Base-by-base conservation (phyloP, 2,113 vertebrate genomes). In the Crotalus tigris region DNA sequence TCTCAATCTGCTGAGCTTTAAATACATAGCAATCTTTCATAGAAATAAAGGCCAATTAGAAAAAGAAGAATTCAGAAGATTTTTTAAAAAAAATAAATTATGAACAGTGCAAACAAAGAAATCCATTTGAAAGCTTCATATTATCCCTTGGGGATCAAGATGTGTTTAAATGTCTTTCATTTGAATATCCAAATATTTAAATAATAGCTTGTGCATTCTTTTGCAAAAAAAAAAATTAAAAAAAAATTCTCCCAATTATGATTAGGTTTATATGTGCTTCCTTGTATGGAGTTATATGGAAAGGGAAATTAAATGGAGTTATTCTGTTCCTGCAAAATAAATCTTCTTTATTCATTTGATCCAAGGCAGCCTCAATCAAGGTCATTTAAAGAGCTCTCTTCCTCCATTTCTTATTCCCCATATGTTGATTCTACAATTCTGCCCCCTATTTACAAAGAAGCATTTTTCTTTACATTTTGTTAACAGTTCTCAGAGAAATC, bases 301-400 rank as follows among this genome's bases (percentile, higher is more conserved):
- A 1, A n/a, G 29, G 61, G 61, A 69, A n/a, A n/a, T n/a, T 69
- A 69, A 69, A 69, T 69, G 29, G 4, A 5, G 29, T 93, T 0
- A 0, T 96, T 95, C 96, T 96, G 95, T 95, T 95, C 94, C 95
- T 94, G 85, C 54, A 93, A 92, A 91, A 94, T 96, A 97, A 98
- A 98, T 97, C 96, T 93, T 96, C 97, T 97, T 97, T 93, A 96
- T 91, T 96, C 96, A 94, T 96, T 96, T 97, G 94, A 96, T 97
- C 96, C 96, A 97, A 92, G 94, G 94, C 93, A 96, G 93, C 95
- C 94, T 96, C 92, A 97, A 96, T 92, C 97, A 97, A 97, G 96
- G 97, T 97, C 96, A 96, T 96, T 97, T 97, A 96, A 97, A 96
- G 93, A 95, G 94, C 95, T 94, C 97, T 96, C 86, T 58, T n/a